Evolutionary conservation across 2,888 invertebrate species (phyloP).

Genomic region (Limenitis camilla): DNA sequence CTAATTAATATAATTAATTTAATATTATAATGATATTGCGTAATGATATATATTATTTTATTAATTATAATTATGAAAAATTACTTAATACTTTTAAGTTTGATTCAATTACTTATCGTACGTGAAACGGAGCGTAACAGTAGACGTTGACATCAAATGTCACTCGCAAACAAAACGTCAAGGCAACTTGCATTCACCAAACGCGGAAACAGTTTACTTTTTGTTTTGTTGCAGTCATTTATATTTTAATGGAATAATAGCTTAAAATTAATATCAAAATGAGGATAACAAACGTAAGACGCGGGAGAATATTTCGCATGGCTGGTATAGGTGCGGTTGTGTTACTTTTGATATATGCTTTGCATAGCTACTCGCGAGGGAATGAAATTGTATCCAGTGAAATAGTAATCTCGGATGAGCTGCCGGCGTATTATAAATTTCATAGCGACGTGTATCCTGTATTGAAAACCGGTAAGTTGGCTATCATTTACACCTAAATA

Average conservation of each 20-base stretch:
- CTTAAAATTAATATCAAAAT: conserved; percentile 39
- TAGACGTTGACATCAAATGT: conserved; percentile 7
- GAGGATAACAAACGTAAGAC: conserved; percentile 77
- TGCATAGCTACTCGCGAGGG: conserved; percentile 75
- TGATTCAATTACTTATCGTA: too few species aligned
- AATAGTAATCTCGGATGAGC: conserved; percentile 32
- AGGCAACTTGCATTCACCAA: neutral
- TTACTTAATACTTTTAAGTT: too few species aligned
- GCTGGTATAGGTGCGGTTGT: conserved; percentile 67
- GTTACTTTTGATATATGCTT: conserved; percentile 76
- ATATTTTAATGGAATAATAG: conserved; percentile 8
- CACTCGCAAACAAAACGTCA: conserved; percentile 11
- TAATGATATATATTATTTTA: too few species aligned
- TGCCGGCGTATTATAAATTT: conserved; percentile 44
- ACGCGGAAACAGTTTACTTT: conserved; percentile 7
- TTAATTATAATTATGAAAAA: too few species aligned
- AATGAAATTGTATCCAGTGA: conserved; percentile 38
- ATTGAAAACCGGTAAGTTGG: conserved; percentile 50
- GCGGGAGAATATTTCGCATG: conserved; percentile 75
- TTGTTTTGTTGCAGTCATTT: conserved; percentile 15
- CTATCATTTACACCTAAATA: conserved; percentile 4
- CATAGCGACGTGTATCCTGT: conserved; percentile 58
- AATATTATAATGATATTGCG: too few species aligned
- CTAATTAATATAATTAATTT: too few species aligned
- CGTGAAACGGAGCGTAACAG: too few species aligned